A percentile compares a stretch with the other conserved stretches of the same genome.
phyloP scores from a whole-genome alignment of 1,140 invertebrate species.

The Sweltsa coloradensis region DNA sequence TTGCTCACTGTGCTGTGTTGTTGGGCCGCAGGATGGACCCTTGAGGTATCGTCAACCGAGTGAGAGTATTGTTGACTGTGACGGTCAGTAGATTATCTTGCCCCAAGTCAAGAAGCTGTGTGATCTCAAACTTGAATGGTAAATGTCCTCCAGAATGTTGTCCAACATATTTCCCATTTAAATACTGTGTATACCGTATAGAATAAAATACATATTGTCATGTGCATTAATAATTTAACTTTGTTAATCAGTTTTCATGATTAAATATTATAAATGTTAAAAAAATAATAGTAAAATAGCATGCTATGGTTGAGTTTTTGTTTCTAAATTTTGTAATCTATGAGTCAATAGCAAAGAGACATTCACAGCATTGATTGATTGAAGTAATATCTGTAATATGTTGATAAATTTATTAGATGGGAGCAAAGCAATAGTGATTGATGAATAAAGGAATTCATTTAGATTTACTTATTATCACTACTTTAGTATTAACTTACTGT shows the following conservation, averaged over 20 bases:
- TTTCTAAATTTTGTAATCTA: not conserved
- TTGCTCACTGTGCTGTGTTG: slow-evolving; percentile 11
- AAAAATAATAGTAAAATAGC: not conserved
- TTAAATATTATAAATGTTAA: not conserved
- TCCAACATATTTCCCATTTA: slow-evolving; percentile 38
- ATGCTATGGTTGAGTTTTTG: not conserved
- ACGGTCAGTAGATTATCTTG: slow-evolving; percentile 40
- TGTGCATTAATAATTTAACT: not conserved
- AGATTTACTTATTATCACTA: not conserved
- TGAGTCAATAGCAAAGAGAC: not conserved
- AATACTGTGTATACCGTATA: slow-evolving; percentile 28
- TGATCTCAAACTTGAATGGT: slow-evolving; percentile 44
- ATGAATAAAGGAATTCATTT: not conserved
- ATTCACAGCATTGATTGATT: not conserved
- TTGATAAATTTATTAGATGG: not conserved
- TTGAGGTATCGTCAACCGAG: slow-evolving; percentile 34
- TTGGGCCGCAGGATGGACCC: slow-evolving; percentile 20
- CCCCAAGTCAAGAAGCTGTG: slow-evolving; percentile 17
- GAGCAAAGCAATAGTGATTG: not conserved
- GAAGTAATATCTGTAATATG: not conserved
- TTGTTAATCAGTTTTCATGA: not conserved
- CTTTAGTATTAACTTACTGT: not conserved
- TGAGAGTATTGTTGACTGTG: slow-evolving; percentile 53
- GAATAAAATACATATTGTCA: not conserved
- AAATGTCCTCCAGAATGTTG: slow-evolving; percentile 47